Evolutionary conservation across 1,140 invertebrate species (phyloP).

Genomic region (Ceratina australensis): DNA sequence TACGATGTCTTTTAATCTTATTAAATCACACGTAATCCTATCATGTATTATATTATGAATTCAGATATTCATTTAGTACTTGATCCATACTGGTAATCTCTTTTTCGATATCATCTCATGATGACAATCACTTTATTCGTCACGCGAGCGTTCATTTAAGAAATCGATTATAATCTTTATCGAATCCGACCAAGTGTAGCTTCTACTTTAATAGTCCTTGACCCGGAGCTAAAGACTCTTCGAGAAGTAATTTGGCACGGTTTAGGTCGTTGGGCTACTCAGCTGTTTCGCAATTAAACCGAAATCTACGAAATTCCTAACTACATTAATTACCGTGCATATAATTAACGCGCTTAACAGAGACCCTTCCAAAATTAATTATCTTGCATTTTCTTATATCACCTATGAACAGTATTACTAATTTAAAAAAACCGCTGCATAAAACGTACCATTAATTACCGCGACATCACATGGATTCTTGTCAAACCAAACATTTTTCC

Average conservation of each 20-base stretch:
- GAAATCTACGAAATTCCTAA: background rate
- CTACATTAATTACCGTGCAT: background rate
- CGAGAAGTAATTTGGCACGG: slow-evolving; percentile 3
- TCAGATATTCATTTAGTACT: background rate
- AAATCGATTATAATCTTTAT: slow-evolving; percentile 15
- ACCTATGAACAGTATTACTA: too few relatives aligned
- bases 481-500: background rate
- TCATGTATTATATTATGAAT: background rate
- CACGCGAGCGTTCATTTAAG: too few relatives aligned
- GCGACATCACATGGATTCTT: slow-evolving; percentile 22
- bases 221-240: background rate
- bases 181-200: background rate
- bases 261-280: slow-evolving; percentile 6
- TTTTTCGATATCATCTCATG: too few relatives aligned
- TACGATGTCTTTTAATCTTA: background rate
- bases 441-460: slow-evolving; percentile 10
- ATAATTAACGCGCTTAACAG: background rate
- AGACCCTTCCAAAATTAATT: background rate
- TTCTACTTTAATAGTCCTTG: slow-evolving; percentile 1
- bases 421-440: too few relatives aligned
- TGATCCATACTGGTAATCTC: background rate
- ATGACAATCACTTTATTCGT: too few relatives aligned
- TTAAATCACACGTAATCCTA: background rate
- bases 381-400: background rate
- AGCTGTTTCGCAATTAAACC: background rate